Evolutionary conservation across 1,140 invertebrate genomes (phyloP).

Genomic region (Polypedilum pembai): DNA sequence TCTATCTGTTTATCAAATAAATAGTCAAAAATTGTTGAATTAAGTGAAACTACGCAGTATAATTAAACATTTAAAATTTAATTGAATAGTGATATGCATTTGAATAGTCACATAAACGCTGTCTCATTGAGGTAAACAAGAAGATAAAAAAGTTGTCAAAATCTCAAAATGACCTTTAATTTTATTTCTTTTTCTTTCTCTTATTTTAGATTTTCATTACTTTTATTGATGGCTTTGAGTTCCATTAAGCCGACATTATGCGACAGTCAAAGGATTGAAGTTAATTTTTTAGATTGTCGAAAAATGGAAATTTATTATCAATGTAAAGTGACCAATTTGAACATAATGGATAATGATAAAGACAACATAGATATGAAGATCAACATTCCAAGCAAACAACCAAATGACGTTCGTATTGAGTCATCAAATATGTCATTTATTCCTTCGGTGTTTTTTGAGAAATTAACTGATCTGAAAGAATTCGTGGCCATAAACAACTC

Average conservation of each 20-base stretch:
- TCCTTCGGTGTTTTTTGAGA: neutral
- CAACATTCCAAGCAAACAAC: neutral
- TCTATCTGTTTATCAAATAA: too few species aligned
- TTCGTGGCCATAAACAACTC: neutral
- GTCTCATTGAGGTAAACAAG: neutral
- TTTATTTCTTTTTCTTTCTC: neutral
- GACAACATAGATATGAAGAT: neutral
- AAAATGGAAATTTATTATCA: slow-evolving; percentile 18
- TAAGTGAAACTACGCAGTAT: too few species aligned
- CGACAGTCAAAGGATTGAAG: neutral
- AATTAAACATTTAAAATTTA: too few species aligned
- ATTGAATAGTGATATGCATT: too few species aligned
- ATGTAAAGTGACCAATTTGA: slow-evolving; percentile 4
- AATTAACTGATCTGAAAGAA: neutral
- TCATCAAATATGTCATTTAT: slow-evolving; percentile 18
- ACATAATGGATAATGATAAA: neutral
- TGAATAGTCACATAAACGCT: neutral
- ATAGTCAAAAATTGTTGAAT: too few species aligned
- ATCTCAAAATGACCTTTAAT: neutral
- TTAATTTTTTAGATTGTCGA: neutral
- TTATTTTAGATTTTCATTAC: neutral
- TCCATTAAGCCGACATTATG: neutral
- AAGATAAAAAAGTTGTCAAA: slow-evolving; percentile 1
- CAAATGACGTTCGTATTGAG: neutral
- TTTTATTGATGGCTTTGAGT: neutral